Evolutionary conservation across 2,113 vertebrate species (phyloP).

Genomic region (Himantopus leucocephalus): DNA sequence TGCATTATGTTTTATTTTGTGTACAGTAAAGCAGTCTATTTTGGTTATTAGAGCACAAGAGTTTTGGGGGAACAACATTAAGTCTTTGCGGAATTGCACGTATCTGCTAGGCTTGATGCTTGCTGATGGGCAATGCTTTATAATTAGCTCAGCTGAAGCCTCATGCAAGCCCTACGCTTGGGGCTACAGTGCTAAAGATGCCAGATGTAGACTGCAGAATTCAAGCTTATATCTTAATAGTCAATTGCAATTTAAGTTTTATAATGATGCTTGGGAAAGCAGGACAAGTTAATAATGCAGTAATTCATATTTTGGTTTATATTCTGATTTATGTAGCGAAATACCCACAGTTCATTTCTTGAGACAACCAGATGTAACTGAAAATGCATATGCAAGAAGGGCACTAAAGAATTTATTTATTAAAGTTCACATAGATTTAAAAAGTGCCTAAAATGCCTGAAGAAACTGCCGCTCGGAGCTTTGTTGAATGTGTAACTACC

Average conservation of each 20-base stretch:
- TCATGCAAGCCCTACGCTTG: not conserved
- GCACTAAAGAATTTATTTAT: not conserved
- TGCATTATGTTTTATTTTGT: not conserved
- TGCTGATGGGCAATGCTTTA: slow-evolving; percentile 4
- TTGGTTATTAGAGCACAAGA: slow-evolving; percentile 21
- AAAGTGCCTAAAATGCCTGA: not conserved
- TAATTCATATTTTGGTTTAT: not conserved
- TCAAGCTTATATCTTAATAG: not conserved
- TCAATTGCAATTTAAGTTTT: not conserved
- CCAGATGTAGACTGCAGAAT: not conserved
- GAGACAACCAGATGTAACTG: not conserved
- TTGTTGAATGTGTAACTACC: not conserved
- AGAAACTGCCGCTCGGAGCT: not conserved
- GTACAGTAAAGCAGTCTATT: not conserved
- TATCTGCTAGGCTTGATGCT: not conserved
- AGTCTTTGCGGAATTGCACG: not conserved
- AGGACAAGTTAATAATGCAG: not conserved
- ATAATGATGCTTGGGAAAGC: not conserved
- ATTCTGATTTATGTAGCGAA: not conserved
- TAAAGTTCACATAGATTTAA: not conserved
- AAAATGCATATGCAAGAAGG: not conserved
- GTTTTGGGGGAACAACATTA: not conserved
- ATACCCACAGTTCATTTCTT: not conserved
- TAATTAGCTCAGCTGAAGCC: slow-evolving; percentile 2
- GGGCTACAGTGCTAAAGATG: not conserved